Evolutionary conservation across 2,888 invertebrate species (phyloP).

Genomic region (Zaprionus obscuricornis): DNA sequence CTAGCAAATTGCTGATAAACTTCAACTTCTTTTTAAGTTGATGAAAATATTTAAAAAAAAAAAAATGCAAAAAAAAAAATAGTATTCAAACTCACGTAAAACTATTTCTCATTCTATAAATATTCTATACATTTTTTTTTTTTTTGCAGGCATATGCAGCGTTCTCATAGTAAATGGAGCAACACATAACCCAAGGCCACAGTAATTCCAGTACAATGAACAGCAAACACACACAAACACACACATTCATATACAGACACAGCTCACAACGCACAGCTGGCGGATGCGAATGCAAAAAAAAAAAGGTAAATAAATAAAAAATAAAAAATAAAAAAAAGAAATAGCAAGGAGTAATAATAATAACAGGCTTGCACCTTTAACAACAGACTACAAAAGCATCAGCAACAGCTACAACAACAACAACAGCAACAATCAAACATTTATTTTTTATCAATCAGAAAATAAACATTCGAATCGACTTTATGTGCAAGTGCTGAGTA

Average conservation of each 20-base stretch:
- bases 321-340: conserved; percentile 9
- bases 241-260: conserved; percentile 1
- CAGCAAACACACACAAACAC: conserved; percentile 11
- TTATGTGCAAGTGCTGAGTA: conserved; percentile 44
- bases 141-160: conserved; percentile 22
- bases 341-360: conserved; percentile 30
- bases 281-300: conserved; percentile 48
- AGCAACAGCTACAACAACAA: conserved; percentile 23
- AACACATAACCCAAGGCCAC: conserved; percentile 40
- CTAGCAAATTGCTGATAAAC: too few species aligned
- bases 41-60: too few species aligned
- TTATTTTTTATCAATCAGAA: conserved; percentile 74
- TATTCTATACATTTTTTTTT: conserved; percentile 7
- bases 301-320: conserved; percentile 26
- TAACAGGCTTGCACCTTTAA: conserved; percentile 46
- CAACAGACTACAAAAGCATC: not conserved
- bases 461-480: conserved; percentile 68
- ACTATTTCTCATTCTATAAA: conserved; percentile 3
- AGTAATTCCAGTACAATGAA: conserved; percentile 35
- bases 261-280: conserved; percentile 48
- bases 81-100: too few species aligned
- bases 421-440: conserved; percentile 56
- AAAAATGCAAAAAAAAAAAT: too few species aligned
- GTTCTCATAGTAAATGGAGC: conserved; percentile 27
- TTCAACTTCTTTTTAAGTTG: too few species aligned